Base-by-base conservation (phyloP, 2,113 vertebrate genomes). In the Elachura formosa region DNA sequence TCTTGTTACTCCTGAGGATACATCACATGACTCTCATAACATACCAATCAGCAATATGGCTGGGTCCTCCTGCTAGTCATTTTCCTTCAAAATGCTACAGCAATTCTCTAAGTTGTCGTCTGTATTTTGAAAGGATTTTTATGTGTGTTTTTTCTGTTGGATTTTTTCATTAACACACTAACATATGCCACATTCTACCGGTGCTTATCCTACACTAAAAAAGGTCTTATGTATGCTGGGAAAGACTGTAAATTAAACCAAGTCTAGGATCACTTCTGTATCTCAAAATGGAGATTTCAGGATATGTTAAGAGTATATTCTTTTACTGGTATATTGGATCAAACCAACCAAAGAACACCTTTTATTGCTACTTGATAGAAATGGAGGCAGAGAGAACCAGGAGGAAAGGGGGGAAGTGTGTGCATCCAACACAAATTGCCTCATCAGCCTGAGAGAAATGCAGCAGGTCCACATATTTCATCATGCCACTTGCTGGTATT, bases 321-420 rank as follows among this genome's bases (percentile, higher is more conserved):
- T 87, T 85, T 45, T 38, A 51, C 14, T 26, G 5, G 16, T 26
- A 1, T 43, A 34, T 23, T n/a, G 34, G 19, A 52, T 36, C 31
- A 81, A 81, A 72, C 25, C 15, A 73, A 69, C 8, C 23, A 68
- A 73, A 85, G 19, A 59, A 64, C 29, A 62, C 4, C 9, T 33
- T 63, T 41, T 41, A 36, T 20, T 54, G 41, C 36, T 55, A 23
- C 31, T 77, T 59, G 33, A 67, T 1, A 48, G 40, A 78, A 93
- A 67, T 1, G 0, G 5, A 5, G 15, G 11, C 15, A 81, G 15
- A 48, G 31, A 52, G 31, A 48, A 86, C 45, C 4, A 26, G 13
- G 5, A 22, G 4, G 23, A 24, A 51, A 75, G 19, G 3, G 4
- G 14, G 1, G 4, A 61, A 84, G 34, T 0, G 0, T 8, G 16